Base-by-base conservation (phyloP, 2,888 invertebrate species). In the Eupeodes latifasciatus region DNA sequence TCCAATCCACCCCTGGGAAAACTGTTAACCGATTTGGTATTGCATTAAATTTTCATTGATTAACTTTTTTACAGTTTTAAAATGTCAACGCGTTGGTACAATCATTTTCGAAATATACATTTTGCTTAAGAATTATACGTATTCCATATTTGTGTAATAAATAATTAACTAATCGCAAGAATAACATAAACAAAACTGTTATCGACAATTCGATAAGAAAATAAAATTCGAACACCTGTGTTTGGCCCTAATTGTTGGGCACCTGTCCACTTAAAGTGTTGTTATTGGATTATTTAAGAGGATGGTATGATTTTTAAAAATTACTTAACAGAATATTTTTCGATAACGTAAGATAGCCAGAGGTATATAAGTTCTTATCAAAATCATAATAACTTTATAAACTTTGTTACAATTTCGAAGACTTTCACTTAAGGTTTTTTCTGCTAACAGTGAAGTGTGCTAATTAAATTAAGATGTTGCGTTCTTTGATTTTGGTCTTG, bases 171-270 rank as follows among this genome's bases (percentile, higher is more conserved):
- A 2, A 40, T 64, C 10, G 14, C n/a, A 49, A 53, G 14, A 55
- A 74, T 16, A 59, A 67, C 34, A 71, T 47, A 71, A 82, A 34
- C 75, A 74, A 61, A 67, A 66, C 64, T 79, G 10, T 49, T 82
- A 79, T 76, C 86, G 57, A 16, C 16, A n/a, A 12, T 10, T 7
- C 47, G 72, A 85, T 78, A 85, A 57, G 40, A 64, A 27, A 53
- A 49, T 53, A 40, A 44, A 62, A 57, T 49, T 5, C 44, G 67
- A 82, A 78, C 85, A 85, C 85, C 85, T 85, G 85, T 40, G 53
- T 47, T 40, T 19, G 47, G 12, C 34, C 59, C 9, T 47, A 47
- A 47, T 27, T 19, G 11, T 12, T 16, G 44, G 49, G 47, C 81
- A 81, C 72, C 66, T 85, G 81, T 61, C 2, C n/a, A 9, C 9